Percentiles rank a stretch among this genome's conserved stretches.
Conservation (phyloP, 2,888 invertebrate species). For the Papilio demoleus region DNA sequence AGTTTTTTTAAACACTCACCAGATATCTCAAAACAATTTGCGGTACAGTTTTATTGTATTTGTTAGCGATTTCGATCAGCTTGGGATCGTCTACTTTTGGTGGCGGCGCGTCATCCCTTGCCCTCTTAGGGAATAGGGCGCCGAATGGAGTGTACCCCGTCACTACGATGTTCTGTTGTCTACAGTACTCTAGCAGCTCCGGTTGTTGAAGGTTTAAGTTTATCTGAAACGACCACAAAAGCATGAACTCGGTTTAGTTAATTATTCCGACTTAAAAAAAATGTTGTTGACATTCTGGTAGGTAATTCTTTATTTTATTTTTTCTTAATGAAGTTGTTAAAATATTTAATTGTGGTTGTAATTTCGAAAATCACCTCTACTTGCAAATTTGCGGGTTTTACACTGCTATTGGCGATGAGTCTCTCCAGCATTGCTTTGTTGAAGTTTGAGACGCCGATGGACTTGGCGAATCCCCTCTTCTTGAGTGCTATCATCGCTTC, state of each 20-base stretch:
- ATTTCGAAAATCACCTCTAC: slow-evolving; percentile 61
- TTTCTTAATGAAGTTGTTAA: too few relatives aligned
- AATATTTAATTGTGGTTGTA: too few relatives aligned
- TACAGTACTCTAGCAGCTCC: slow-evolving; percentile 85
- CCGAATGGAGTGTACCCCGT: slow-evolving; percentile 88
- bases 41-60: slow-evolving; percentile 82
- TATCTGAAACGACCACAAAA: slow-evolving; percentile 37
- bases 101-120: slow-evolving; percentile 68
- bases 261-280: too few relatives aligned
- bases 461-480: slow-evolving; percentile 83
- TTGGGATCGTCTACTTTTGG: slow-evolving; percentile 76
- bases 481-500: slow-evolving; percentile 86
- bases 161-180: slow-evolving; percentile 82
- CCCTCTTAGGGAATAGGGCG: slow-evolving; percentile 55
- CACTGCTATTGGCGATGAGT: slow-evolving; percentile 72
- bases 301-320: too few relatives aligned
- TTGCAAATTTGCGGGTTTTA: slow-evolving; percentile 84
- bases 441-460: slow-evolving; percentile 92
- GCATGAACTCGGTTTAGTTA: too few relatives aligned
- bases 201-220: slow-evolving; percentile 86
- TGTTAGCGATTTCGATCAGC: slow-evolving; percentile 75
- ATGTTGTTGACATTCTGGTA: too few relatives aligned
- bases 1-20: slow-evolving; percentile 59
- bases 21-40: slow-evolving; percentile 84
- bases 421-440: slow-evolving; percentile 87